Evolutionary conservation across 2,888 invertebrate species (phyloP).

Genomic region (Reticulitermes lucifugus): DNA sequence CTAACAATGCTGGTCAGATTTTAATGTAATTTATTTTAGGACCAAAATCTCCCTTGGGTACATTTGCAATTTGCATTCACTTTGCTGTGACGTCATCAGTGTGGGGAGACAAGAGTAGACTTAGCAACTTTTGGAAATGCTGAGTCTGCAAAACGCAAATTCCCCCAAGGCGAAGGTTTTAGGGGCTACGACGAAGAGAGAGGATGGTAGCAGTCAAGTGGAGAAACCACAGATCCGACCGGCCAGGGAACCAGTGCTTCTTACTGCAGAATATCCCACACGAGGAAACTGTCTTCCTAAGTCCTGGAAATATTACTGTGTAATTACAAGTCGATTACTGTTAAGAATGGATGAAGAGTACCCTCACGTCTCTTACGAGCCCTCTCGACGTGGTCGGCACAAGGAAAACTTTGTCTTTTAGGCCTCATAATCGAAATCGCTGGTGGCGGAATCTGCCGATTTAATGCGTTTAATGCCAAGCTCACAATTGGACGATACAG

Average conservation of each 20-base stretch:
- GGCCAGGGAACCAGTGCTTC: background rate
- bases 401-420: too few relatives aligned
- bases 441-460: too few relatives aligned
- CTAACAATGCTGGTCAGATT: conserved; percentile 28
- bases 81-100: conserved; percentile 43
- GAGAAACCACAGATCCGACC: conserved; percentile 19
- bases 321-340: too few relatives aligned
- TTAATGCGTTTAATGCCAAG: too few relatives aligned
- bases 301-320: too few relatives aligned
- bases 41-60: conserved; percentile 18
- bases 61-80: conserved; percentile 48
- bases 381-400: too few relatives aligned
- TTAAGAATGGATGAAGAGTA: too few relatives aligned
- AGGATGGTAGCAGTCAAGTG: conserved; percentile 26
- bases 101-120: conserved; percentile 33
- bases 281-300: too few relatives aligned
- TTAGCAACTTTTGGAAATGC: conserved; percentile 41
- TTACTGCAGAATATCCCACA: background rate
- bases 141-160: conserved; percentile 50
- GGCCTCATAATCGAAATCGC: too few relatives aligned
- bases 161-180: conserved; percentile 36
- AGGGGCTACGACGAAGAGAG: conserved; percentile 14
- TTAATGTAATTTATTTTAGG: conserved; percentile 45
- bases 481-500: too few relatives aligned
- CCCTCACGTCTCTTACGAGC: too few relatives aligned